Evolutionary conservation across 2,888 invertebrate species (phyloP).

Genomic region (Gibbula magus): DNA sequence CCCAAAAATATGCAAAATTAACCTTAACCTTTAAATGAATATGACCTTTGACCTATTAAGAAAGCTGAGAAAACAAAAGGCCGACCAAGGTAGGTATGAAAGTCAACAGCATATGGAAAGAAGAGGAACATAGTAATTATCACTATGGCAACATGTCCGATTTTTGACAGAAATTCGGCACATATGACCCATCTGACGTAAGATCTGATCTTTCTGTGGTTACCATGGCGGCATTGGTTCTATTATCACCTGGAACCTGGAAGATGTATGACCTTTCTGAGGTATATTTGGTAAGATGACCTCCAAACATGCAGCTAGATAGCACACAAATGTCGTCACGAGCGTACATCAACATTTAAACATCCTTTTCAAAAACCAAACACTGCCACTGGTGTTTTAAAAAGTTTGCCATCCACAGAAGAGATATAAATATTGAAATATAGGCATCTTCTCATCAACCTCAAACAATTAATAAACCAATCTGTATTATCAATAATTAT

Average conservation of each 20-base stretch:
- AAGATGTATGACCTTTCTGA: neutral
- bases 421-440: too few species aligned
- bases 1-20: neutral
- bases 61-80: neutral
- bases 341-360: too few species aligned
- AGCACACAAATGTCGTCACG: neutral
- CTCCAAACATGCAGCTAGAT: neutral
- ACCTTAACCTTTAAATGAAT: neutral
- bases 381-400: too few species aligned
- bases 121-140: neutral
- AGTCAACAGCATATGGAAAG: neutral
- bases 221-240: neutral
- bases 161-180: neutral
- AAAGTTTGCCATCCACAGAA: too few species aligned
- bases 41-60: neutral
- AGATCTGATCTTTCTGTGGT: neutral
- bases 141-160: neutral
- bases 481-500: too few species aligned
- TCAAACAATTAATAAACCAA: too few species aligned
- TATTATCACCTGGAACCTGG: neutral
- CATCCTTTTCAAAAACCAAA: too few species aligned
- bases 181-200: conserved; percentile 10
- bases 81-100: neutral
- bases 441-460: too few species aligned
- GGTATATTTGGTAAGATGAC: neutral